Conservation (phyloP, 1,140 invertebrate genomes). For the Ceratina australensis region DNA sequence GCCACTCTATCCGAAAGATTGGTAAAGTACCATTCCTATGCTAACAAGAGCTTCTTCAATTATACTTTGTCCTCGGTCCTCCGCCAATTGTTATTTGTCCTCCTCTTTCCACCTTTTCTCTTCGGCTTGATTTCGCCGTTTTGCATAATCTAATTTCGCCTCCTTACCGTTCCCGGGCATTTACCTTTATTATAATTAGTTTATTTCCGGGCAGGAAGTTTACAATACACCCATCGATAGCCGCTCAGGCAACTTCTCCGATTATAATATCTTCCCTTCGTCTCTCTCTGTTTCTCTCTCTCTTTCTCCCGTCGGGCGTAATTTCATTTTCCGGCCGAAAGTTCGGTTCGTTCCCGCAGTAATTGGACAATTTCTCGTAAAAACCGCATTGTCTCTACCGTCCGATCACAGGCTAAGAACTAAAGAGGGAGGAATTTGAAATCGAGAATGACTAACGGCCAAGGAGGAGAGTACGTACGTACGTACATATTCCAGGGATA, state of each 20-base stretch:
- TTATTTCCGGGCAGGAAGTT: conserved; percentile 23
- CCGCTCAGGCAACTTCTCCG: neutral
- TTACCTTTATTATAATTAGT: conserved; percentile 37
- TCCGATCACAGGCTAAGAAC: neutral
- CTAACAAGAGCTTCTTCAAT: conserved; percentile 61
- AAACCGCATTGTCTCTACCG: neutral
- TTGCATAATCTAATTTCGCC: conserved; percentile 55
- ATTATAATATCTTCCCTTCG: conserved; percentile 15
- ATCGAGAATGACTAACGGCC: conserved; percentile 6
- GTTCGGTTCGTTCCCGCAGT: neutral
- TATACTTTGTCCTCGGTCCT: conserved; percentile 51
- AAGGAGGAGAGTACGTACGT: neutral
- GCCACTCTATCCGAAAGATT: conserved; percentile 51
- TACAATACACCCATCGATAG: conserved; percentile 11
- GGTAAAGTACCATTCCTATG: conserved; percentile 62
- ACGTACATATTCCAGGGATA: neutral
- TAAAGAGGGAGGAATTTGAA: neutral
- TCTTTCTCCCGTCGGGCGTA: neutral
- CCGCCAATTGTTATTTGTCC: conserved; percentile 55
- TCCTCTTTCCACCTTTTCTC: conserved; percentile 33
- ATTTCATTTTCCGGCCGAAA: neutral
- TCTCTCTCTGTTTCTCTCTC: neutral
- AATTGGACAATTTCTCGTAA: neutral
- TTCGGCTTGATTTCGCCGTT: conserved; percentile 46
- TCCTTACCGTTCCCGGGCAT: conserved; percentile 28